A percentile compares a stretch with the other conserved stretches of the same genome.
Conservation (phyloP, 2,888 invertebrate genomes). For the Macaria liturata region DNA sequence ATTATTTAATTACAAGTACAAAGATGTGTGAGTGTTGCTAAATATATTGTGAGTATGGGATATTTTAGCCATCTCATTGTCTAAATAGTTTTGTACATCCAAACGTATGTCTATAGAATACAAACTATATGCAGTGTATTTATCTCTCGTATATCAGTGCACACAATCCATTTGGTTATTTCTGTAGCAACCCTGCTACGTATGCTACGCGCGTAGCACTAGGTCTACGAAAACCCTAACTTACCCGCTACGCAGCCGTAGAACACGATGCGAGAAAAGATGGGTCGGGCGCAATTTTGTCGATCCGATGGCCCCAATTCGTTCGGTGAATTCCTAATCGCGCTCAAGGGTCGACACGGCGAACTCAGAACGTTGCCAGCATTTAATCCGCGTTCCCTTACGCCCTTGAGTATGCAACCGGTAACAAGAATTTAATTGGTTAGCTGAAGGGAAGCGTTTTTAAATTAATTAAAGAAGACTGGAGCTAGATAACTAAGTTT, state of each 20-base stretch:
- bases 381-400: conserved; percentile 69
- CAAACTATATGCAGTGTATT: too few species aligned
- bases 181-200: conserved; percentile 11
- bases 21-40: too few species aligned
- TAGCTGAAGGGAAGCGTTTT: conserved; percentile 29
- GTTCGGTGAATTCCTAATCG: conserved; percentile 78
- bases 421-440: conserved; percentile 65
- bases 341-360: conserved; percentile 61
- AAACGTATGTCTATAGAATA: too few species aligned
- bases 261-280: conserved; percentile 71
- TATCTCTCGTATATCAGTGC: too few species aligned
- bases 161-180: too few species aligned
- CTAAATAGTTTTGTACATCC: too few species aligned
- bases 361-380: conserved; percentile 66
- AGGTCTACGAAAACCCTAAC: conserved; percentile 14
- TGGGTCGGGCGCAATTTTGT: conserved; percentile 76
- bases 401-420: conserved; percentile 47
- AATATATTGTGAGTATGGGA: too few species aligned
- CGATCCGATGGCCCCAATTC: conserved; percentile 80
- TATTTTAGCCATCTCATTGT: too few species aligned
- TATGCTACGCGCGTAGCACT: conserved; percentile 4
- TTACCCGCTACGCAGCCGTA: conserved; percentile 16
- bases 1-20: background rate
- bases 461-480: conserved; percentile 32
- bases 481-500: conserved; percentile 11